Percentiles rank a stretch among this genome's conserved stretches.
phyloP scores from a whole-genome alignment of 2,888 invertebrate genomes.

The Entomobrya multifasciata region DNA sequence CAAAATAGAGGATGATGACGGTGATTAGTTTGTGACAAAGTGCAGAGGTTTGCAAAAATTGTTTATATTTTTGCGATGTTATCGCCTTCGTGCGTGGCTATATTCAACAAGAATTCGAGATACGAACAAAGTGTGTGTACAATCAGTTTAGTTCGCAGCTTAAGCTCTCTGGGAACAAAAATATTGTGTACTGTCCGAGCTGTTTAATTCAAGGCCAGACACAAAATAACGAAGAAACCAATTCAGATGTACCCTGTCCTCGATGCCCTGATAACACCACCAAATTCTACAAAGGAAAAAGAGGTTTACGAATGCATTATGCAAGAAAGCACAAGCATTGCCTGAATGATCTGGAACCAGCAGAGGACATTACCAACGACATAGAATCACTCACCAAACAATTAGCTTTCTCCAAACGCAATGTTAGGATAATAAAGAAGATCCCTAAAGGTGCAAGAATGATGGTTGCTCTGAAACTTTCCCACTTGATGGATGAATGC shows the following conservation, averaged over 20 bases:
- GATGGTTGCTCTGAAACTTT: background rate
- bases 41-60: no score
- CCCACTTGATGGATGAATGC: background rate
- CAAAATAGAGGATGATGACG: no score
- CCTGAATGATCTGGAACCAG: background rate
- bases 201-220: no score
- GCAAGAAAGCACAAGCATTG: background rate
- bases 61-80: no score
- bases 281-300: background rate
- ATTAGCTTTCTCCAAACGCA: background rate
- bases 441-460: conserved; percentile 9
- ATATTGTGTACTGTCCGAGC: no score
- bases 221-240: background rate
- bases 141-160: no score
- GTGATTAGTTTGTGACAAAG: no score
- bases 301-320: background rate
- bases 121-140: no score
- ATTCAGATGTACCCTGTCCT: background rate
- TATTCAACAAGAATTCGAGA: no score
- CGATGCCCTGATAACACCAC: background rate
- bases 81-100: no score
- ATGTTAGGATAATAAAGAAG: background rate
- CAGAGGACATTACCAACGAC: background rate
- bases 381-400: background rate
- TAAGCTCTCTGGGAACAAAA: no score